A percentile compares a stretch with the other conserved stretches of the same genome.
These are phyloP conservation scores for Aradus depressus DNA, from an alignment of 2,888 invertebrate genomes.

Conservation along the genomic window DNA sequence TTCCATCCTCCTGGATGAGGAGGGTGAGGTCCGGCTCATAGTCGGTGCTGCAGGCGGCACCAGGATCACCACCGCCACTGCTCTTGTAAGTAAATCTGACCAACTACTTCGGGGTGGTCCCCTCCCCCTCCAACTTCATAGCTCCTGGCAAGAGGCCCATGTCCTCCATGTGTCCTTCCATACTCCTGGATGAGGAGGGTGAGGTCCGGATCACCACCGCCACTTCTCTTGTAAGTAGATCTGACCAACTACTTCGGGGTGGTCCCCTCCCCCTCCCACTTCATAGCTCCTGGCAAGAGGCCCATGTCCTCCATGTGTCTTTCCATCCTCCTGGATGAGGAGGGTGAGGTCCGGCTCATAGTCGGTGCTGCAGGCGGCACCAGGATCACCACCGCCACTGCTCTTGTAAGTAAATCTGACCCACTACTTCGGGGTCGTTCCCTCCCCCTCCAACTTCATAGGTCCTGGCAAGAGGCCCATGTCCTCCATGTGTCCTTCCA, in stretches of 20 bases:
- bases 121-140: constrained; percentile 71
- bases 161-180: constrained; percentile 77
- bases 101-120: constrained; percentile 60
- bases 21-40: constrained; percentile 38
- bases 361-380: constrained; percentile 46
- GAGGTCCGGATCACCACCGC: not conserved
- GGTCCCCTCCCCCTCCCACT: constrained; percentile 69
- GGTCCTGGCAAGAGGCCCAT: constrained; percentile 67
- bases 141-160: constrained; percentile 67
- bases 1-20: constrained; percentile 56
- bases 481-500: constrained; percentile 77
- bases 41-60: constrained; percentile 46
- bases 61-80: constrained; percentile 42
- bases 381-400: constrained; percentile 42
- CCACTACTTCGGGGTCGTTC: constrained; percentile 60
- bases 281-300: constrained; percentile 64
- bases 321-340: constrained; percentile 56
- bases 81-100: constrained; percentile 34
- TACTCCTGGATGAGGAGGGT: constrained; percentile 52
- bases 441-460: constrained; percentile 71
- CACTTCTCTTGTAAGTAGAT: not conserved
- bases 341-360: constrained; percentile 38
- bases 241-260: constrained; percentile 56
- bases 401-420: constrained; percentile 34
- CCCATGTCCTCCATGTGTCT: constrained; percentile 83